Percentiles rank a stretch among this genome's conserved stretches.
These are phyloP conservation scores for Zaprionus vittiger DNA, from an alignment of 1,140 invertebrate species.

Conservation along the genomic window DNA sequence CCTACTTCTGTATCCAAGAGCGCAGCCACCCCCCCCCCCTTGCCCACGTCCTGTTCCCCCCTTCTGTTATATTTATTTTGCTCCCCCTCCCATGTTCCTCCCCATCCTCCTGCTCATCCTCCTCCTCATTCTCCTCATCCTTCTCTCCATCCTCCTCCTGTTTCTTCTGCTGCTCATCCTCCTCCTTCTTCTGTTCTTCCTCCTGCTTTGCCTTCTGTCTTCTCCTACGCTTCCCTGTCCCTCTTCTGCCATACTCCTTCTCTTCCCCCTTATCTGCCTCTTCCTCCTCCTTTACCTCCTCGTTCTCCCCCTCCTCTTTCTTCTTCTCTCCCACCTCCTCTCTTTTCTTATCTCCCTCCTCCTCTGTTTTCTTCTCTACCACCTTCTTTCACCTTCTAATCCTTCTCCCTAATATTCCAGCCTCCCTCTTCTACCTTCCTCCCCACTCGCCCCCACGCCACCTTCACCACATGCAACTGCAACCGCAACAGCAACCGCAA, in stretches of 20 bases:
- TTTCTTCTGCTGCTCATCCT: neutral
- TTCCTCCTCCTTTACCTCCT: neutral
- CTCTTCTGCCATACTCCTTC: neutral
- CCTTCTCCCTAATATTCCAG: neutral
- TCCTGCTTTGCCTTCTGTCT: no score
- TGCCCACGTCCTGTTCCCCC: neutral
- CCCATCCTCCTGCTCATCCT: neutral
- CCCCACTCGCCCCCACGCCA: neutral
- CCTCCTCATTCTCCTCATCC: neutral
- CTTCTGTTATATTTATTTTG: neutral
- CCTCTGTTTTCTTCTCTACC: no score
- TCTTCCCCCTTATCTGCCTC: neutral
- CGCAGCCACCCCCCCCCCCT: no score
- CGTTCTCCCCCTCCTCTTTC: neutral
- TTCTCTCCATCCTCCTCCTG: neutral
- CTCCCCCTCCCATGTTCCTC: no score
- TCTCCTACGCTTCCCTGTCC: neutral
- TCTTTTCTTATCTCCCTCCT: neutral
- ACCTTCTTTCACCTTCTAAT: neutral
- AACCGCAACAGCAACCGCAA: neutral
- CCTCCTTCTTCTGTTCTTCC: neutral
- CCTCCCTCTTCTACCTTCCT: neutral
- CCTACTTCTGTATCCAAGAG: neutral
- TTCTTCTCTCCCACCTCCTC: neutral
- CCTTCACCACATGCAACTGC: slow-evolving; percentile 16